phyloP scores from a whole-genome alignment of 2,797 vertebrate species.

The Etheostoma perlongum region DNA sequence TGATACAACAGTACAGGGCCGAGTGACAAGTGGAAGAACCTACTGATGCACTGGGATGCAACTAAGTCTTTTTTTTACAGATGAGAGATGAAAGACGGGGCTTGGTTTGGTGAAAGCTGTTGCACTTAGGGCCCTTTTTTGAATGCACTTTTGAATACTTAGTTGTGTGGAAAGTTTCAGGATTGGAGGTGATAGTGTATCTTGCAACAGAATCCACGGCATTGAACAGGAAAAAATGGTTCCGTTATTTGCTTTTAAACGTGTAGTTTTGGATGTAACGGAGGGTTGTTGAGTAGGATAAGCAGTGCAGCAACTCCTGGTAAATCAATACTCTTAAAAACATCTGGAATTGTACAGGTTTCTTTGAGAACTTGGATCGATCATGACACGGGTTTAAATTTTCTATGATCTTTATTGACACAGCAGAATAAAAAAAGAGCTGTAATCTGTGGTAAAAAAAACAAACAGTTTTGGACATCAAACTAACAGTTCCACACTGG shows the following conservation, averaged over 20 bases:
- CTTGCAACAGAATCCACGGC: slow-evolving; percentile 21
- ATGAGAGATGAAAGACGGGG: slow-evolving; percentile 13
- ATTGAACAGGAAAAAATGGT: slow-evolving; percentile 15
- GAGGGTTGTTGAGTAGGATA: slow-evolving; percentile 41
- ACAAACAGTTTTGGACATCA: slow-evolving; percentile 17
- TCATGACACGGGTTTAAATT: slow-evolving; percentile 5
- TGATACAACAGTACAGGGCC: slow-evolving; percentile 14
- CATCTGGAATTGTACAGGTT: slow-evolving; percentile 43
- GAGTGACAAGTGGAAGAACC: slow-evolving; percentile 23
- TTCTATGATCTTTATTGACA: neutral
- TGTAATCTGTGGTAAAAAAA: neutral
- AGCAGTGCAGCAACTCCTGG: slow-evolving; percentile 40
- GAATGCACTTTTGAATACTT: slow-evolving; percentile 19
- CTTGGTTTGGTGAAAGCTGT: slow-evolving; percentile 22
- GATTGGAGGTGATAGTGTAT: slow-evolving; percentile 21
- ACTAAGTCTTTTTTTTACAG: slow-evolving; percentile 11
- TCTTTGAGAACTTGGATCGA: slow-evolving; percentile 45
- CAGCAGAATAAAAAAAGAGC: neutral
- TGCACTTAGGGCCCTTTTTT: neutral
- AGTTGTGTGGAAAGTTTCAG: slow-evolving; percentile 14
- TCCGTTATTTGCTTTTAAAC: slow-evolving; percentile 46
- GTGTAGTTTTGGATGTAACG: slow-evolving; percentile 51
- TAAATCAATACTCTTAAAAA: slow-evolving; percentile 56
- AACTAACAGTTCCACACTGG: slow-evolving; percentile 4
- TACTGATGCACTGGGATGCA: slow-evolving; percentile 13